A percentile compares a stretch with the other conserved stretches of the same genome.
phyloP scores from a whole-genome alignment of 1,140 invertebrate genomes.

The Pogonognathellus flavescens region DNA sequence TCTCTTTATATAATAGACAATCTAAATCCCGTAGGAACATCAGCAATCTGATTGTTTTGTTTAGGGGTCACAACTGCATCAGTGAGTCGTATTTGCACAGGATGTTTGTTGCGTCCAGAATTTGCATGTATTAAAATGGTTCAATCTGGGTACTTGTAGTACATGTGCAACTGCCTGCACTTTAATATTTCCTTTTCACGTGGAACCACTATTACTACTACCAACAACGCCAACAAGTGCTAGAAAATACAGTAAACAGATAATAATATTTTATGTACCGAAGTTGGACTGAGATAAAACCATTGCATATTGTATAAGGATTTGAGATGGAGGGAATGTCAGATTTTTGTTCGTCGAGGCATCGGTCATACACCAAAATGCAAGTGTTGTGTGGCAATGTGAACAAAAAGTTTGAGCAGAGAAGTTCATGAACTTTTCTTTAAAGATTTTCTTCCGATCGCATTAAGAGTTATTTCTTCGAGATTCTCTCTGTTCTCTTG shows the following conservation, averaged over 20 bases:
- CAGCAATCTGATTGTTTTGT: not conserved
- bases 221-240: not conserved
- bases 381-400: conserved; percentile 25
- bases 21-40: not conserved
- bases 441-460: conserved; percentile 22
- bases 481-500: conserved; percentile 18
- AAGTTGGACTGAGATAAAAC: conserved; percentile 11
- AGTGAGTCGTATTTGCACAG: not conserved
- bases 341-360: not conserved
- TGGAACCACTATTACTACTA: not conserved
- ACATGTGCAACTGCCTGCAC: not conserved
- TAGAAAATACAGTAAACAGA: not conserved
- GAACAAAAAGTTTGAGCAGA: conserved; percentile 33
- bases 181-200: not conserved
- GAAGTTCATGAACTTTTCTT: conserved; percentile 47
- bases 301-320: not conserved
- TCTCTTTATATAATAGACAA: not conserved
- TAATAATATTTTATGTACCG: not conserved
- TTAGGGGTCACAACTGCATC: too few relatives aligned
- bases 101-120: not conserved
- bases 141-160: not conserved
- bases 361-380: conserved; percentile 6
- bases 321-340: conserved; percentile 17
- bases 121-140: not conserved
- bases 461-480: conserved; percentile 29